These are phyloP conservation scores for Triplophysa dalaica DNA, from an alignment of 2,113 vertebrate species.

Conservation along the genomic window DNA sequence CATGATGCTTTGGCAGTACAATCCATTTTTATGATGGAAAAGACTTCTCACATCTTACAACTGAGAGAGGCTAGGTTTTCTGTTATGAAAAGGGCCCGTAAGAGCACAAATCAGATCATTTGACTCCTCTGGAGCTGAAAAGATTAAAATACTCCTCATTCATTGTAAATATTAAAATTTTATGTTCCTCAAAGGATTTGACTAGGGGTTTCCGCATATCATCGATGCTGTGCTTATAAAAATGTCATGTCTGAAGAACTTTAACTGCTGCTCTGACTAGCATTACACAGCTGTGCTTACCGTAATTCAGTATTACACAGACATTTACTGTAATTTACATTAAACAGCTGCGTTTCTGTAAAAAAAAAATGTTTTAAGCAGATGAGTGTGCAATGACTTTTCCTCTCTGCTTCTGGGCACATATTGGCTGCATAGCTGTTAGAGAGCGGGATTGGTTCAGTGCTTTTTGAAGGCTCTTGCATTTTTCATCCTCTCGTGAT, in stretches of 20 bases:
- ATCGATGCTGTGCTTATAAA: constrained; percentile 33
- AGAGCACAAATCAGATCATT: constrained; percentile 20
- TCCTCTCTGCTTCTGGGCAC: neutral
- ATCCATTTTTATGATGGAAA: constrained; percentile 19
- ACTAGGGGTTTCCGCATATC: constrained; percentile 18
- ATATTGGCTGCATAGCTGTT: constrained; percentile 3
- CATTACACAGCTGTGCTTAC: constrained; percentile 14
- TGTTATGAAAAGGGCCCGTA: neutral
- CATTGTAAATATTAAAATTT: constrained; percentile 37
- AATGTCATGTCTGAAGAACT: constrained; percentile 14
- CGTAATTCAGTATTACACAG: constrained; percentile 24
- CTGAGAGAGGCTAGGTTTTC: neutral
- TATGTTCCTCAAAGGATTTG: constrained; percentile 21
- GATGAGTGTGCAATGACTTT: neutral
- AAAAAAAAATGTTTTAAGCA: neutral
- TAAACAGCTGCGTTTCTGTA: constrained; percentile 27
- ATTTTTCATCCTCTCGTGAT: constrained; percentile 32
- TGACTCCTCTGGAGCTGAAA: constrained; percentile 24
- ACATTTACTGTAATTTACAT: constrained; percentile 25
- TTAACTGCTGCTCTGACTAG: constrained; percentile 2
- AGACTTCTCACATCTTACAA: neutral
- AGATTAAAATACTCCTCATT: constrained; percentile 33
- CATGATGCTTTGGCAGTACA: neutral
- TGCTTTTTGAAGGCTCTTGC: constrained; percentile 3
- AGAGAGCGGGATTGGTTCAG: neutral